These are phyloP conservation scores for Phoxinus dragarum DNA, from an alignment of 2,797 vertebrate genomes.

Conservation along the genomic window DNA sequence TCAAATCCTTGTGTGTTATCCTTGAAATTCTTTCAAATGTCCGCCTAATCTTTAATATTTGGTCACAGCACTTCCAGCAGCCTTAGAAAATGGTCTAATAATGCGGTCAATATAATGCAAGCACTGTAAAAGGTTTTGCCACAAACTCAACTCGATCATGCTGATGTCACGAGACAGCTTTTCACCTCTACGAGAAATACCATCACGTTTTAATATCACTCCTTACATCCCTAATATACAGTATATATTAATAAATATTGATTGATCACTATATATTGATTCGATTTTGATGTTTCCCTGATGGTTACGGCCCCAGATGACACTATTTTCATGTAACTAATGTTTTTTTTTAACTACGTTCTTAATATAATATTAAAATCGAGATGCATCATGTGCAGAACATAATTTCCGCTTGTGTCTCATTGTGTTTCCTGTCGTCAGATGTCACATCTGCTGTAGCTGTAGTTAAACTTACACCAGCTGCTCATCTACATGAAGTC, in stretches of 20 bases:
- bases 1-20: no score
- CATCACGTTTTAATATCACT: background rate
- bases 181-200: background rate
- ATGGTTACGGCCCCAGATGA: background rate
- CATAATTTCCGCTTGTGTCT: background rate
- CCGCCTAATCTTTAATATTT: background rate
- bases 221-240: background rate
- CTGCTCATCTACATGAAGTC: slow-evolving; percentile 94
- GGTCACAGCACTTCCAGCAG: background rate
- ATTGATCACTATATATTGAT: background rate
- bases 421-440: background rate
- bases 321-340: background rate
- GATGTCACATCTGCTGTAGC: background rate
- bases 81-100: no score
- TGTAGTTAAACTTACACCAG: slow-evolving; percentile 47
- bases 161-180: no score
- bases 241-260: background rate
- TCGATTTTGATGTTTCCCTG: background rate
- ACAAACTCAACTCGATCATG: no score
- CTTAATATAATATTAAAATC: background rate
- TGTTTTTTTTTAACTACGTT: background rate
- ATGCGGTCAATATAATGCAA: background rate
- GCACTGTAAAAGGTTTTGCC: no score
- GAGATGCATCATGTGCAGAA: no score
- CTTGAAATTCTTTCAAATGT: background rate